A percentile compares a stretch with the other conserved stretches of the same genome.
Evolutionary conservation across 2,113 vertebrate genomes (phyloP).

Genomic region (Dendropsophus ebraccatus): DNA sequence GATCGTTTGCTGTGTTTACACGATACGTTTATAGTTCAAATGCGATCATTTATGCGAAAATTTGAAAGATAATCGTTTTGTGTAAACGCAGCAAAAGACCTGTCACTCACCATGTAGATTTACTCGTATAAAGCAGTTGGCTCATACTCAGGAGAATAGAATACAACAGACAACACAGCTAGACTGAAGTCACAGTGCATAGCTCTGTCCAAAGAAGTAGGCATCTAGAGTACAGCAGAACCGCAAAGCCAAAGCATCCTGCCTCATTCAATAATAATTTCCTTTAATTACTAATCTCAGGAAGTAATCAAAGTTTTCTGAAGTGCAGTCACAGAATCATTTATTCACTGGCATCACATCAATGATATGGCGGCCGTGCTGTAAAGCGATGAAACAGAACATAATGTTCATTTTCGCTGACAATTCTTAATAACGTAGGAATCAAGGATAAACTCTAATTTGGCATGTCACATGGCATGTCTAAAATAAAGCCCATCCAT

Average conservation of each 20-base stretch:
- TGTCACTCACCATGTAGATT: too few species aligned
- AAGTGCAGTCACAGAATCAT: conserved; percentile 65
- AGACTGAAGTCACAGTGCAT: too few species aligned
- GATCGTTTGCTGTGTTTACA: too few species aligned
- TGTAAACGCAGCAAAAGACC: too few species aligned
- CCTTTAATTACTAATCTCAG: conserved; percentile 38
- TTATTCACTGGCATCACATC: conserved; percentile 63
- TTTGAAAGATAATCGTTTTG: too few species aligned
- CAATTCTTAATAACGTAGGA: conserved; percentile 71
- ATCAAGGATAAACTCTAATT: conserved; percentile 75
- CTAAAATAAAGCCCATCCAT: conserved; percentile 77
- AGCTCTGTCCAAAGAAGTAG: too few species aligned
- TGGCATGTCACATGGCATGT: conserved; percentile 77
- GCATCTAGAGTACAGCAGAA: neutral
- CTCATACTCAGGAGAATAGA: too few species aligned
- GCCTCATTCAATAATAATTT: conserved; percentile 9
- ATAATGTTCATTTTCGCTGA: conserved; percentile 74
- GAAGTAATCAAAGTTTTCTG: conserved; percentile 62
- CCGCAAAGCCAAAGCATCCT: neutral
- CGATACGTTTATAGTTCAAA: too few species aligned
- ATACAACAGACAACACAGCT: too few species aligned
- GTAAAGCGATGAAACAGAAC: conserved; percentile 74
- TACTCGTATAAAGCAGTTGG: too few species aligned
- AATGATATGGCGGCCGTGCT: conserved; percentile 65
- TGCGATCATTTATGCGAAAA: too few species aligned